Evolutionary conservation across 2,888 invertebrate genomes (phyloP).

Genomic region (Caenorhabditis sp.): DNA sequence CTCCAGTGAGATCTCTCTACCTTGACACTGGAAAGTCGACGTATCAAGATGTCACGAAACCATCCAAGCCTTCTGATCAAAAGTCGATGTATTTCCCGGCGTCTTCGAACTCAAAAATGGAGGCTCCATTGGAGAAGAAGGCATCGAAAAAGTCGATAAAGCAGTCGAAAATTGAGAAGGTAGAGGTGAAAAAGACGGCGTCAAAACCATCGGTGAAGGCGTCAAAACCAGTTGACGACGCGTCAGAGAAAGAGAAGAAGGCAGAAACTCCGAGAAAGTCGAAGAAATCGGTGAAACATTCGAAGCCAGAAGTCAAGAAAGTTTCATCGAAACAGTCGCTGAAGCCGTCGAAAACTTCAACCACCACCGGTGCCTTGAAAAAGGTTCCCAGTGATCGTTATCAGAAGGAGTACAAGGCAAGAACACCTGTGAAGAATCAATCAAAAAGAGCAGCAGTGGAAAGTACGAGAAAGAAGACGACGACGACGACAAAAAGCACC

Average conservation of each 20-base stretch:
- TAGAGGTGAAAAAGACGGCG: not conserved
- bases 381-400: not conserved
- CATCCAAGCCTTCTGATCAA: not conserved
- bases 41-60: conserved; percentile 1
- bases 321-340: not conserved
- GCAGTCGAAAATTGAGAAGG: not conserved
- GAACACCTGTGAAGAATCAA: not conserved
- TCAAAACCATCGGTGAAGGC: not conserved
- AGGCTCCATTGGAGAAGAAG: conserved; percentile 4
- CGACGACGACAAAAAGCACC: not conserved
- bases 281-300: not conserved
- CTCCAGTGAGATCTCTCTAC: conserved; percentile 6
- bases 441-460: conserved; percentile 13
- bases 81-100: not conserved
- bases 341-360: conserved; percentile 10
- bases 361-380: not conserved
- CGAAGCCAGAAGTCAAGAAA: not conserved
- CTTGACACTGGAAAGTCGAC: conserved; percentile 17
- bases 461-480: not conserved
- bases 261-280: not conserved
- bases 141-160: conserved; percentile 1
- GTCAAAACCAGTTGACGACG: not conserved
- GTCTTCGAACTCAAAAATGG: not conserved
- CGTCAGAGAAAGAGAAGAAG: not conserved
- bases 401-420: not conserved